phyloP scores from a whole-genome alignment of 2,797 vertebrate genomes.

The Agapornis canus region DNA sequence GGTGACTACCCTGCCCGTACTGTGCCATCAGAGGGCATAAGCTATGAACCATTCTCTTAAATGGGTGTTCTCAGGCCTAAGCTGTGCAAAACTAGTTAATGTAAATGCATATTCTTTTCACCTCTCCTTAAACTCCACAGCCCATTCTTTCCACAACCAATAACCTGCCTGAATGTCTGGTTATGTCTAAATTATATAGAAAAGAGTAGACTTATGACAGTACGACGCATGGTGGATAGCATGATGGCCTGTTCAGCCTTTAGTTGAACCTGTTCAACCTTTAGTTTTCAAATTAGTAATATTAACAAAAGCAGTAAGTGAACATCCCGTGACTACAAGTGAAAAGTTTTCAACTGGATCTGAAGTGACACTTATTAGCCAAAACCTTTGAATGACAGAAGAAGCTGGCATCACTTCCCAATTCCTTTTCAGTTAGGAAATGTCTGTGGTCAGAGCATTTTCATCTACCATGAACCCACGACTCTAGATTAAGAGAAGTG shows the following conservation, averaged over 20 bases:
- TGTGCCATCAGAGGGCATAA: neutral
- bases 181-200: neutral
- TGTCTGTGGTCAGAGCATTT: constrained; percentile 41
- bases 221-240: neutral
- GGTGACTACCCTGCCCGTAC: neutral
- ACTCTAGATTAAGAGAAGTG: constrained; percentile 49
- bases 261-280: neutral
- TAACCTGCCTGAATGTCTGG: neutral
- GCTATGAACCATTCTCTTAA: rapidly evolving
- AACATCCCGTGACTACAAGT: neutral
- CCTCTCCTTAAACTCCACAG: neutral
- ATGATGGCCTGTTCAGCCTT: neutral
- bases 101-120: neutral
- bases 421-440: constrained; percentile 38
- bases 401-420: constrained; percentile 18
- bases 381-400: constrained; percentile 45
- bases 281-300: neutral
- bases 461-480: neutral
- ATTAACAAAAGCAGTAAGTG: neutral
- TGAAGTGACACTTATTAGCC: neutral
- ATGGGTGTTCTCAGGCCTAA: neutral
- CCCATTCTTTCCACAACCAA: neutral
- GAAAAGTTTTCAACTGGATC: neutral
- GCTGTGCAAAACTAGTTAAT: neutral
- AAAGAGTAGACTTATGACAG: neutral